phyloP scores from a whole-genome alignment of 2,113 vertebrate species.

The Sardina pilchardus region DNA sequence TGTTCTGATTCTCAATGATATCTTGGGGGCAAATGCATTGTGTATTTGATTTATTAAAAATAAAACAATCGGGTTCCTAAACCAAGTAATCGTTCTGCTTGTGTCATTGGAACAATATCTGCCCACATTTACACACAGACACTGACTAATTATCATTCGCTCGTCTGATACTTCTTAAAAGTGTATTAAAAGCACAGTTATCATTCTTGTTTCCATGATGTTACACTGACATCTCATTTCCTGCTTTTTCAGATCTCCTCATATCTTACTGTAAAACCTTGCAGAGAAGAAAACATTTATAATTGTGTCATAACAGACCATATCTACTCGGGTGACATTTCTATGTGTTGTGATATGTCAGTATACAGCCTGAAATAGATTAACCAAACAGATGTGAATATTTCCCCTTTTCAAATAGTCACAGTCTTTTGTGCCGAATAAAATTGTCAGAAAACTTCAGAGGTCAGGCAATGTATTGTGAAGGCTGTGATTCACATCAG shows the following conservation, averaged over 20 bases:
- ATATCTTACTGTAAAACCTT: not conserved
- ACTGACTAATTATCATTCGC: not conserved
- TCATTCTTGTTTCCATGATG: not conserved
- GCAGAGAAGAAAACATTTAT: not conserved
- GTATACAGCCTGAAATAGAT: not conserved
- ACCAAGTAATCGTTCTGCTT: conserved; percentile 24
- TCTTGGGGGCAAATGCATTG: conserved; percentile 49
- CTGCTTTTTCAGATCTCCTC: not conserved
- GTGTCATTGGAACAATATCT: conserved; percentile 27
- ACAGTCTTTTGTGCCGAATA: not conserved
- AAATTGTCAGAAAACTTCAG: not conserved
- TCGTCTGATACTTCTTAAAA: not conserved
- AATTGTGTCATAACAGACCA: not conserved
- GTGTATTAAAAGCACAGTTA: not conserved
- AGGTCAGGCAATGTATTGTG: not conserved
- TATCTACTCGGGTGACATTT: not conserved
- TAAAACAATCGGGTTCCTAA: conserved; percentile 48
- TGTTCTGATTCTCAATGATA: conserved; percentile 36
- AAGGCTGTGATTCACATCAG: not conserved
- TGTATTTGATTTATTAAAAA: conserved; percentile 49
- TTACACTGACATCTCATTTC: not conserved
- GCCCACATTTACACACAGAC: not conserved
- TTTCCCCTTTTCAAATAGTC: not conserved
- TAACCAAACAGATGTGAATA: not conserved
- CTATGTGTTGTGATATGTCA: not conserved